Base-by-base conservation (phyloP, 2,113 vertebrate genomes). In the Triplophysa siluroides region DNA sequence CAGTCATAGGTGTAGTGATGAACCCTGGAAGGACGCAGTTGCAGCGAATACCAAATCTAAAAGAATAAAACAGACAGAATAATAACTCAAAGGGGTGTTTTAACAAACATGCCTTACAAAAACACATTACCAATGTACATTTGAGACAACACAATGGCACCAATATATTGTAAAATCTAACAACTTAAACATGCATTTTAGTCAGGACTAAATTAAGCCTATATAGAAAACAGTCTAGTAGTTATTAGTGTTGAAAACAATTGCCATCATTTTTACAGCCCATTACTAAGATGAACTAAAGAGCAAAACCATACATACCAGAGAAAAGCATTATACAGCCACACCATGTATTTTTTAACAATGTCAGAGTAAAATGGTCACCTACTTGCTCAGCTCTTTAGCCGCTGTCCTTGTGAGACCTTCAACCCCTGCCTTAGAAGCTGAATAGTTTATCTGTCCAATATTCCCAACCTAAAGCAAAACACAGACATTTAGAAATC, bases 351-450 rank as follows among this genome's bases (percentile, higher is more conserved):
- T 38, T 38, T 65, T 21, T 1, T 4, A 26, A 3, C 13, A 0
- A n/a, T 10, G 14, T 56, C 12, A 56, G 1, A 61, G 16, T 45
- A 7, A 65, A n/a, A 52, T 62, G n/a, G 5, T 9, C 38, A 29
- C 84, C 86, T 67, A 94, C 94, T 89, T 91, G 88, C 93, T 94
- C 38, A 96, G 92, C 83, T 97, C 95, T 65, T 92, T 94, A 60
- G 96, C 95, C 0, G 88, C 92, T 0, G 83, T 92, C 83, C 90
- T 93, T 13, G 95, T 96, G 11, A 97, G 85, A 43, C 94, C 95
- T 61, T 95, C 89, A 43, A 97, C 95, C 68, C 95, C 95, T 0
- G 95, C 93, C 90, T 97, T 97, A 80, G 96, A 95, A 2, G 95
- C 92, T 0, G 91, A 80, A 16, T 97, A 97, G 79, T 96, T 96